Percentiles rank a stretch among this genome's conserved stretches.
phyloP scores from a whole-genome alignment of 1,140 invertebrate genomes.

The Micrasema minimum region DNA sequence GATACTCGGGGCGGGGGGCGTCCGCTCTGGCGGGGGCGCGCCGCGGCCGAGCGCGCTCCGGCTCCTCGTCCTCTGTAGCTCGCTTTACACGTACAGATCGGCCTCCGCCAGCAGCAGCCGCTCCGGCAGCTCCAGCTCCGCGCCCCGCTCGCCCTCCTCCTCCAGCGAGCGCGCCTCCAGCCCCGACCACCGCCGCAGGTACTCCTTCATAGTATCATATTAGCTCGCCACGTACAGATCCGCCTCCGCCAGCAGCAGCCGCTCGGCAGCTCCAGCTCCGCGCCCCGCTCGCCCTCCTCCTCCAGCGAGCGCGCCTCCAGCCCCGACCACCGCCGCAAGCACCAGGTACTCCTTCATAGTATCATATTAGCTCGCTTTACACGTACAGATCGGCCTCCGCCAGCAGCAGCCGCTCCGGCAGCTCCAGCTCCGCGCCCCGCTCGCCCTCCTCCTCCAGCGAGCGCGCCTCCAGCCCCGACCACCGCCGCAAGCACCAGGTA shows the following conservation, averaged over 20 bases:
- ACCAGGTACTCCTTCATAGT: too few species aligned
- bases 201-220: too few species aligned
- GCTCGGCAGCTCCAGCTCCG: conserved; percentile 63
- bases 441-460: conserved; percentile 65
- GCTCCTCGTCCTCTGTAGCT: conserved; percentile 63
- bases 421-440: conserved; percentile 62
- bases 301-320: conserved; percentile 63
- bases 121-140: conserved; percentile 62
- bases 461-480: conserved; percentile 59
- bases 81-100: too few species aligned
- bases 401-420: conserved; percentile 61
- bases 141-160: conserved; percentile 61
- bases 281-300: conserved; percentile 61
- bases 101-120: conserved; percentile 63
- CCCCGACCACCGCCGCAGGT: conserved; percentile 55
- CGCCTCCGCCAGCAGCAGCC: conserved; percentile 63
- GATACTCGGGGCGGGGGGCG: conserved; percentile 46
- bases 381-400: too few species aligned
- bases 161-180: conserved; percentile 63
- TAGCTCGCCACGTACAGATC: too few species aligned
- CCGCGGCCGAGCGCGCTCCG: conserved; percentile 66
- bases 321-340: conserved; percentile 56
- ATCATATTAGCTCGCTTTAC: too few species aligned
- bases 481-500: conserved; percentile 56
- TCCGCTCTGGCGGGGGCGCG: conserved; percentile 18